A percentile compares a stretch with the other conserved stretches of the same genome.
Evolutionary conservation across 2,888 invertebrate genomes (phyloP).

Genomic region (Hydriomena furcata): DNA sequence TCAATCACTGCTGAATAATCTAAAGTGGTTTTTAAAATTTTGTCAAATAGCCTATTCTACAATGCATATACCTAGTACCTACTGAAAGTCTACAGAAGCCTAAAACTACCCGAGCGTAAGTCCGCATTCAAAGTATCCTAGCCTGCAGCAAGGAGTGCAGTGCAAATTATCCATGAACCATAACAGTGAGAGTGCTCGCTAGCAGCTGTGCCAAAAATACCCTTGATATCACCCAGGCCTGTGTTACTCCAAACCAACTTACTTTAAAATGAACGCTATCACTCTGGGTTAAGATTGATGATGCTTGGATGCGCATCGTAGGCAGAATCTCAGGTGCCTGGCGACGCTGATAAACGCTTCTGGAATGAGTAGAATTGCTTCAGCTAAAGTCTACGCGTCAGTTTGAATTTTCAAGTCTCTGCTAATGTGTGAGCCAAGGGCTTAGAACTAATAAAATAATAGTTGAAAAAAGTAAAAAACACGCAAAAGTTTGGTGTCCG

Average conservation of each 20-base stretch:
- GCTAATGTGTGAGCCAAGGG: too few relatives aligned
- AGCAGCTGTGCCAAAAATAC: conserved; percentile 72
- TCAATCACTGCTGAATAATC: too few relatives aligned
- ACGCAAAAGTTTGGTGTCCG: too few relatives aligned
- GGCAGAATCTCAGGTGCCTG: neutral
- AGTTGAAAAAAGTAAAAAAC: too few relatives aligned
- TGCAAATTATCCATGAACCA: conserved; percentile 52
- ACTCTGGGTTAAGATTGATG: conserved; percentile 1
- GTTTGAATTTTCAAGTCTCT: too few relatives aligned
- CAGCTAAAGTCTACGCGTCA: too few relatives aligned
- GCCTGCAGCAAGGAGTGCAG: conserved; percentile 13
- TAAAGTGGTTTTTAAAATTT: too few relatives aligned
- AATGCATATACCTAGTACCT: too few relatives aligned
- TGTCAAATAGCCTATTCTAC: too few relatives aligned
- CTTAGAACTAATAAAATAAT: too few relatives aligned
- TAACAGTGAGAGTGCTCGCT: conserved; percentile 55
- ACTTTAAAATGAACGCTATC: neutral
- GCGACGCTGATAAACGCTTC: conserved; percentile 31
- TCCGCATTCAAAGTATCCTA: conserved; percentile 17
- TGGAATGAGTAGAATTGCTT: too few relatives aligned
- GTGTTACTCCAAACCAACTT: neutral
- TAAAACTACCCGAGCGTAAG: conserved; percentile 14
- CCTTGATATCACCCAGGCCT: conserved; percentile 61
- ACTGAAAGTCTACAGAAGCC: too few relatives aligned
- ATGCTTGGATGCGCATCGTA: neutral